These are phyloP conservation scores for Drosophila pallidifrons DNA, from an alignment of 1,140 invertebrate genomes.

Conservation along the genomic window DNA sequence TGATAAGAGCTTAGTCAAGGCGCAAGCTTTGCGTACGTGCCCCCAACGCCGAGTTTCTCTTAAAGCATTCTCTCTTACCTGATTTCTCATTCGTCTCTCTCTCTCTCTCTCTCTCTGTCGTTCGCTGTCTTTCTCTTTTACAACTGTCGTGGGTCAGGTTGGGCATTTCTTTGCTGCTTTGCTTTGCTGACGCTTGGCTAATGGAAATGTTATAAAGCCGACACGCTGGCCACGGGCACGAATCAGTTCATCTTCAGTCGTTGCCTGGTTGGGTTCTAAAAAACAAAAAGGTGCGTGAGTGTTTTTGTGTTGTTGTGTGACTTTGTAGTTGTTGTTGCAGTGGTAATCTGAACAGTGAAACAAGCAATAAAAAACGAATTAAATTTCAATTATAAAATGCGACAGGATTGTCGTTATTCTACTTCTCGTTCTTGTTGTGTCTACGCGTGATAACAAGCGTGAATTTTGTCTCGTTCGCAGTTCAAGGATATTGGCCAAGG, in stretches of 20 bases:
- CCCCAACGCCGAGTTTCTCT: constrained; percentile 57
- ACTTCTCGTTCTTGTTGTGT: constrained; percentile 15
- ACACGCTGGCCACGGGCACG: constrained; percentile 58
- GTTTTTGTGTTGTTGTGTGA: not conserved
- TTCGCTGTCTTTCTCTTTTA: constrained; percentile 10
- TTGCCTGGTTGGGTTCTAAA: constrained; percentile 73
- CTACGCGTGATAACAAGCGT: constrained; percentile 46
- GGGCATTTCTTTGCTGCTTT: constrained; percentile 50
- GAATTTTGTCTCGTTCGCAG: constrained; percentile 60
- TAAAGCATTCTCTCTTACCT: constrained; percentile 31
- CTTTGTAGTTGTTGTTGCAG: constrained; percentile 26
- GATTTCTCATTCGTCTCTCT: not conserved
- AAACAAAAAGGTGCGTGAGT: constrained; percentile 39
- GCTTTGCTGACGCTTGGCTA: constrained; percentile 55
- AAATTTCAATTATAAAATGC: constrained; percentile 51
- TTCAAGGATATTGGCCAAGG: constrained; percentile 66
- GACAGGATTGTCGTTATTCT: constrained; percentile 50
- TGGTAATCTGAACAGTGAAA: constrained; percentile 12
- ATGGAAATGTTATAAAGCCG: constrained; percentile 83
- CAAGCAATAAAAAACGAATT: constrained; percentile 31
- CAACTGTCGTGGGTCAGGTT: constrained; percentile 57
- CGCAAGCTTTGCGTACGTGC: constrained; percentile 48
- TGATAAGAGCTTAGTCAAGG: constrained; percentile 66
- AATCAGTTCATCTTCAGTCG: constrained; percentile 83
- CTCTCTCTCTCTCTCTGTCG: constrained; percentile 7